Evolutionary conservation across 2,797 vertebrate genomes (phyloP).

Genomic region (Spinus pinus): DNA sequence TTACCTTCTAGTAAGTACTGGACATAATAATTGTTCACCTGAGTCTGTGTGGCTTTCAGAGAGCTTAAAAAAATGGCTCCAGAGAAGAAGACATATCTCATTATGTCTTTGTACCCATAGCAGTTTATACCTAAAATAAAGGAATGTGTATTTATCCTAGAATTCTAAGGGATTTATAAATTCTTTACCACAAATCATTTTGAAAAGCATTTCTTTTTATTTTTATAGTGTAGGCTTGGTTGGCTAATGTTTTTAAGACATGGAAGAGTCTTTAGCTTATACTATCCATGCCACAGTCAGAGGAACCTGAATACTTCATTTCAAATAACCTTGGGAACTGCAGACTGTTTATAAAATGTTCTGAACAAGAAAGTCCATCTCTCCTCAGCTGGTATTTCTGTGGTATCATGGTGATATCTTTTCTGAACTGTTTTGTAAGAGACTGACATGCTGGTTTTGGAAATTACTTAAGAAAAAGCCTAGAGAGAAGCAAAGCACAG

Average conservation of each 20-base stretch:
- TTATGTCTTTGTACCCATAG: not conserved
- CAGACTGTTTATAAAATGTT: not conserved
- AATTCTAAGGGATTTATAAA: not conserved
- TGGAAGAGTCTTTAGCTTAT: not conserved
- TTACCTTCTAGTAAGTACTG: not conserved
- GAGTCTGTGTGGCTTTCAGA: not conserved
- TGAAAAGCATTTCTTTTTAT: not conserved
- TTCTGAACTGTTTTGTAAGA: not conserved
- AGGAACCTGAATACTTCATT: not conserved
- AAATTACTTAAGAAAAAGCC: not conserved
- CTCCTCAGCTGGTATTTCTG: not conserved
- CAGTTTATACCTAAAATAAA: not conserved
- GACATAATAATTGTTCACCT: not conserved
- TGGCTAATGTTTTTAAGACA: not conserved
- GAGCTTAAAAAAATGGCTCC: not conserved
- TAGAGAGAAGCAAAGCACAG: not conserved
- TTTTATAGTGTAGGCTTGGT: not conserved
- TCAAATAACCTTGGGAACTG: not conserved
- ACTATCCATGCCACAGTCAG: not conserved
- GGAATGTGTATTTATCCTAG: not conserved
- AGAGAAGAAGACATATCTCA: not conserved
- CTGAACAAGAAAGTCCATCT: not conserved
- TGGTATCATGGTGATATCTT: not conserved
- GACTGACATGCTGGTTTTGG: not conserved
- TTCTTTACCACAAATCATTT: not conserved